Evolutionary conservation across 1,140 invertebrate genomes (phyloP).

Genomic region (Lethocerus indicus): DNA sequence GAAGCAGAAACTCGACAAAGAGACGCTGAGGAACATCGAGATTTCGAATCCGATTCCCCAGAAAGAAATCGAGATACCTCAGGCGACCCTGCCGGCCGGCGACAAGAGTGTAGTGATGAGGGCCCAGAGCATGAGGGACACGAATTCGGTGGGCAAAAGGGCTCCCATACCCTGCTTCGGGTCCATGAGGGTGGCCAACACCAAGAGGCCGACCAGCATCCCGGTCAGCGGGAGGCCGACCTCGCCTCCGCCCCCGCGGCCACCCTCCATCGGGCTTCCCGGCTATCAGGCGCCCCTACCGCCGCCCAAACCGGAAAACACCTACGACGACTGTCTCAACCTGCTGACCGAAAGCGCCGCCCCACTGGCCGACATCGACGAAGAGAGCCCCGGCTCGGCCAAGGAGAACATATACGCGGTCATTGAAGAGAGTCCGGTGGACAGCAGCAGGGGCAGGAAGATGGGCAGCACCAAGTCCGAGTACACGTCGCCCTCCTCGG

Average conservation of each 20-base stretch:
- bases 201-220: conserved; percentile 51
- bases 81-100: conserved; percentile 24
- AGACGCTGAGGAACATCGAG: conserved; percentile 49
- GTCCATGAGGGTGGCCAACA: conserved; percentile 51
- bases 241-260: conserved; percentile 41
- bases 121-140: conserved; percentile 56
- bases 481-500: conserved; percentile 27
- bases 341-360: conserved; percentile 29
- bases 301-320: conserved; percentile 27
- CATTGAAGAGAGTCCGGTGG: conserved; percentile 46
- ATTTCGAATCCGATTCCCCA: conserved; percentile 67
- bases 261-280: conserved; percentile 26
- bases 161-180: conserved; percentile 55
- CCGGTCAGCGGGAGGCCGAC: conserved; percentile 37
- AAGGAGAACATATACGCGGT: conserved; percentile 70
- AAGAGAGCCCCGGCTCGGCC: conserved; percentile 33
- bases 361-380: conserved; percentile 39
- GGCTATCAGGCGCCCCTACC: too few relatives aligned
- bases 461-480: too few relatives aligned
- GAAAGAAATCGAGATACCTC: conserved; percentile 39
- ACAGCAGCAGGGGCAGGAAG: conserved; percentile 20
- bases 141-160: conserved; percentile 29
- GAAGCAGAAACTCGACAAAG: conserved; percentile 34
- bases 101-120: conserved; percentile 41
- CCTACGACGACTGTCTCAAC: conserved; percentile 62